A percentile compares a stretch with the other conserved stretches of the same genome.
These are phyloP conservation scores for Argentina silus DNA, from an alignment of 2,797 vertebrate species.

Conservation along the genomic window DNA sequence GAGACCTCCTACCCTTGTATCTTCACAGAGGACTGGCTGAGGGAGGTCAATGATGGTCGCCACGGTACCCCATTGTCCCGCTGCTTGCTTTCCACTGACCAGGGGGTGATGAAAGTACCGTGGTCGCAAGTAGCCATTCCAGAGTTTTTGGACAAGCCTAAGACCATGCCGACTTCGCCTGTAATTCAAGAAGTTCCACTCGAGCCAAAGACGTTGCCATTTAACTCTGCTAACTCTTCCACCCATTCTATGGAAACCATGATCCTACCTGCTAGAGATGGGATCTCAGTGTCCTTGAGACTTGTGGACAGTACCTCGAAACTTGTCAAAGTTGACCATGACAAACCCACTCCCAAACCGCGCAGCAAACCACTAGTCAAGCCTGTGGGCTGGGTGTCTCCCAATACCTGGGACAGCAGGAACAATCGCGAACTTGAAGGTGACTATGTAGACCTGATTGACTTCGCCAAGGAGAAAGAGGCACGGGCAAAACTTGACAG, in stretches of 20 bases:
- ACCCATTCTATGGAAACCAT: constrained; percentile 72
- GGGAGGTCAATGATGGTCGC: constrained; percentile 80
- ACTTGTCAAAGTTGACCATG: constrained; percentile 82
- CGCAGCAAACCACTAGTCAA: constrained; percentile 66
- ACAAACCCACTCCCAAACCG: constrained; percentile 55
- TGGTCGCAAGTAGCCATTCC: constrained; percentile 87
- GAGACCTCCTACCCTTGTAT: constrained; percentile 84
- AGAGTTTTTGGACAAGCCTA: constrained; percentile 85
- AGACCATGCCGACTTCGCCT: constrained; percentile 41
- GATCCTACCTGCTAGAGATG: constrained; percentile 62
- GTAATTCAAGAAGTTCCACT: constrained; percentile 51
- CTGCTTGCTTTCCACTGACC: constrained; percentile 90
- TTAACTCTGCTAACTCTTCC: constrained; percentile 49
- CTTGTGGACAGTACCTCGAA: constrained; percentile 60
- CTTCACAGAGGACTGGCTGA: constrained; percentile 89
- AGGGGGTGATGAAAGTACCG: constrained; percentile 82
- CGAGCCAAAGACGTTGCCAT: constrained; percentile 43
- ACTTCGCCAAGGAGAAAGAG: constrained; percentile 76
- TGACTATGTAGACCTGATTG: constrained; percentile 92
- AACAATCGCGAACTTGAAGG: constrained; percentile 83
- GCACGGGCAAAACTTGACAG: constrained; percentile 44
- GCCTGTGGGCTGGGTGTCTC: constrained; percentile 73
- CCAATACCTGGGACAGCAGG: constrained; percentile 77
- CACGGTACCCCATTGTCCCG: constrained; percentile 75
- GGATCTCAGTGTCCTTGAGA: constrained; percentile 71